Conservation (phyloP, 2,797 vertebrate species). For the Moxostoma hubbsi region DNA sequence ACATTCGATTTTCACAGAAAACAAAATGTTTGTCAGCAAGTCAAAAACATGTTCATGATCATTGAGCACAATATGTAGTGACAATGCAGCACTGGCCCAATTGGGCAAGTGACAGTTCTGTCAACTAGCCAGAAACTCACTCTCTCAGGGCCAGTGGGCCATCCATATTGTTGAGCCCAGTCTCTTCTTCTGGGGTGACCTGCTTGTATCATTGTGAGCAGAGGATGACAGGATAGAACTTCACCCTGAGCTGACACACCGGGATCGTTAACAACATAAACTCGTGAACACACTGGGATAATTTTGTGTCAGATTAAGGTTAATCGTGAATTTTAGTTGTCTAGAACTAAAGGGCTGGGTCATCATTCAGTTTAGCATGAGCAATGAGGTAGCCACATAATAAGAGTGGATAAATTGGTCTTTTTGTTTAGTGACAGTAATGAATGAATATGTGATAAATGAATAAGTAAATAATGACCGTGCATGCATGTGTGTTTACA, state of each 20-base stretch:
- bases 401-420: background rate
- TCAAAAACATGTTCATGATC: no score
- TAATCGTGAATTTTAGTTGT: background rate
- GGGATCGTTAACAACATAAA: background rate
- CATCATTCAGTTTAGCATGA: background rate
- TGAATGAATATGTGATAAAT: background rate
- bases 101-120: no score
- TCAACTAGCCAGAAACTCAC: no score
- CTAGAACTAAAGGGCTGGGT: background rate
- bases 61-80: no score
- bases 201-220: slow-evolving; percentile 24
- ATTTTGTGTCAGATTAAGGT: slow-evolving; percentile 27
- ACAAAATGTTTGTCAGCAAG: no score
- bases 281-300: slow-evolving; percentile 8
- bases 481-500: background rate
- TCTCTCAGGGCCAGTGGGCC: no score
- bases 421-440: slow-evolving; percentile 4
- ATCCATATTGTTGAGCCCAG: no score
- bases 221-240: slow-evolving; percentile 30
- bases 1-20: no score
- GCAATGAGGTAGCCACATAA: background rate
- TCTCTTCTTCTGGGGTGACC: slow-evolving; percentile 3
- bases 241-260: slow-evolving; percentile 9
- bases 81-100: no score
- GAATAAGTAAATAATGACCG: slow-evolving; percentile 7